Conservation (phyloP, 2,888 invertebrate species). For the Rhamphomyia laevipes region DNA sequence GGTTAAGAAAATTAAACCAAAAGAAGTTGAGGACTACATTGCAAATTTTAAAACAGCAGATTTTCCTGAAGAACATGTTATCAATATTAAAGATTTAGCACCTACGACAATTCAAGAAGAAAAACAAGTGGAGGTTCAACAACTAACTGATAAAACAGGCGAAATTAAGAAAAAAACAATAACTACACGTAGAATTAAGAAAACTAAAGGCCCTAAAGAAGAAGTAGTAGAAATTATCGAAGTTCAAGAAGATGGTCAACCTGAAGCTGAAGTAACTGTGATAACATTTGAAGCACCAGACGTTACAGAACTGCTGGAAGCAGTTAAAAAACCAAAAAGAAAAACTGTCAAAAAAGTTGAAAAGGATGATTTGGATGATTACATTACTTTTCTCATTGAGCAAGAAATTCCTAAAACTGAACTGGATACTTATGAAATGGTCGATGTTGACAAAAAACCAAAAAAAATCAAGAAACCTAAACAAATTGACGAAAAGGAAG, state of each 20-base stretch:
- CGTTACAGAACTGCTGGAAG: constrained; percentile 12
- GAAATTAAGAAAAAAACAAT: constrained; percentile 27
- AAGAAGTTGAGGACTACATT: constrained; percentile 28
- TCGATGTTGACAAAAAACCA: constrained; percentile 18
- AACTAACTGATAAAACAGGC: constrained; percentile 27
- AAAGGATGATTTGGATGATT: constrained; percentile 33
- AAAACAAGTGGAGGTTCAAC: constrained; percentile 15
- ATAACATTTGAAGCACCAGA: constrained; percentile 33
- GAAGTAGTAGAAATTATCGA: constrained; percentile 35
- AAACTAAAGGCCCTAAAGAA: constrained; percentile 35
- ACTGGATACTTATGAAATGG: constrained; percentile 37
- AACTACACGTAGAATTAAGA: constrained; percentile 33
- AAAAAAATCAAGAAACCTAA: constrained; percentile 29
- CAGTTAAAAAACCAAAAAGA: constrained; percentile 27
- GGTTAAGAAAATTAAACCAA: constrained; percentile 28
- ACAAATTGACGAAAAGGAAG: constrained; percentile 24
- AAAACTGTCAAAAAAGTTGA: constrained; percentile 32
- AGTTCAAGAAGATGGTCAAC: constrained; percentile 34
- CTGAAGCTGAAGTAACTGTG: constrained; percentile 30
- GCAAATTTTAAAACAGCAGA: constrained; percentile 6
- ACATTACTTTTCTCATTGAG: constrained; percentile 33
- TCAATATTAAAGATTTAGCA: constrained; percentile 27
- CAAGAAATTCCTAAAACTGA: constrained; percentile 36
- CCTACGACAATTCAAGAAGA: constrained; percentile 24
- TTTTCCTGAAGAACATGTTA: constrained; percentile 17